Evolutionary conservation across 2,113 vertebrate species (phyloP), one percentile per base, ranked within the genome.

Genomic region (Mirounga angustirostris): DNA sequence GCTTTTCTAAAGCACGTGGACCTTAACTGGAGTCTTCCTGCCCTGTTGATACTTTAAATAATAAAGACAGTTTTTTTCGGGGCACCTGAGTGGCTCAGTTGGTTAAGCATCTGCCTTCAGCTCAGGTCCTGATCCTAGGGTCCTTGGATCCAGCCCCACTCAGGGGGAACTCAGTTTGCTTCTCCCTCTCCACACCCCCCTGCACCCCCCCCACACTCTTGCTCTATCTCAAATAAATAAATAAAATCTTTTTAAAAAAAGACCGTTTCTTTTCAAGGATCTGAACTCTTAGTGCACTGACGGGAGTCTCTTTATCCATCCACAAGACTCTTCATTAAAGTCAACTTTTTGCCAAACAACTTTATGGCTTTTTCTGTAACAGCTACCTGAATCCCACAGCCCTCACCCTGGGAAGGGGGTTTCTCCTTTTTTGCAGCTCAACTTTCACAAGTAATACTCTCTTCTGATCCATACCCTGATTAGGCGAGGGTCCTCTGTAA

Each of bases 121-220:
- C 33, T 69, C 33, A 69, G 67, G 67, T 69, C 18, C 3, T 69
- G 65, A 18, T 69, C 33, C 33, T 5, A 65, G 33, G 16, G 65
- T n/a, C 33, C 33, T 36, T 8, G 67, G 18, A 36, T 69, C 0
- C 8, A 69, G 33, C 67, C 33, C 33, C n/a, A 21, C 33, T 9
- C 36, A 36, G 33, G 0, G n/a, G 67, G 16, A 21, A 36, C 16
- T 21, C 18, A 69, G 67, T 19, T 33, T 36, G 67, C 33, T 69
- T 69, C 67, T 19, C 33, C 33, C 33, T 69, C 8, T 36, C 33
- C 8, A n/a, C 7, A 0, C 0, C 8, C 1, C 61, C 61, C 65
- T 10, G 3, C 5, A 5, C 10, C 11, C 26, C 3, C 3, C 8
- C 18, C 0, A 16, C 67, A 16, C 67, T 69, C 33, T 33, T 69